Conservation (phyloP, 2,888 invertebrate genomes). For the Atethmia centrago region DNA sequence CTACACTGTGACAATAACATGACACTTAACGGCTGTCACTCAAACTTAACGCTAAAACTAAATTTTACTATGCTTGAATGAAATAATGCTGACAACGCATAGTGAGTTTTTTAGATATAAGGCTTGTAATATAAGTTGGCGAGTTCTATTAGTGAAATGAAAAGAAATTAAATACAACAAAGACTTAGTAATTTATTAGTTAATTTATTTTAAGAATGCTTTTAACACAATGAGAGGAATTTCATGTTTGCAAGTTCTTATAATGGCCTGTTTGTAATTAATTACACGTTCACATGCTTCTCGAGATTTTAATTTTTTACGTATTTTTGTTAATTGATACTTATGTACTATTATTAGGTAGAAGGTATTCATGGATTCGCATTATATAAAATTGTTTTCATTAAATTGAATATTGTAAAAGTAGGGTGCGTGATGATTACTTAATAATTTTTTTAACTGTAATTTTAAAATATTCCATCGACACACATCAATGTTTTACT, state of each 20-base stretch:
- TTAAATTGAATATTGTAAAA: background rate
- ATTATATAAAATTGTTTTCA: background rate
- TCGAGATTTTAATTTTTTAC: slow-evolving; percentile 13
- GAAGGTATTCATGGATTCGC: background rate
- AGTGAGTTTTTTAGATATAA: background rate
- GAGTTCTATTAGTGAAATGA: background rate
- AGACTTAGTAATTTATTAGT: slow-evolving; percentile 7
- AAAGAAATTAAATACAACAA: background rate
- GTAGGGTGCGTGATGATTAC: background rate
- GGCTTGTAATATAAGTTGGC: background rate
- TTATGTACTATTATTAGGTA: background rate
- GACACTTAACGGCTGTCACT: slow-evolving; percentile 54
- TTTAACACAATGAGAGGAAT: slow-evolving; percentile 39
- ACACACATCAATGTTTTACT: background rate
- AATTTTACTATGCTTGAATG: slow-evolving; percentile 2
- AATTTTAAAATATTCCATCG: background rate
- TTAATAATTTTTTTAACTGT: background rate
- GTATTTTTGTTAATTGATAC: slow-evolving; percentile 6
- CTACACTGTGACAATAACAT: slow-evolving; percentile 47
- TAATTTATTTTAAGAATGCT: slow-evolving; percentile 48
- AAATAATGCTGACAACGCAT: slow-evolving; percentile 13
- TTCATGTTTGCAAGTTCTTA: slow-evolving; percentile 28
- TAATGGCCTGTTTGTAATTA: slow-evolving; percentile 32
- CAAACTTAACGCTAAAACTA: slow-evolving; percentile 8
- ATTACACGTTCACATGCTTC: slow-evolving; percentile 43